Evolutionary conservation across 2,888 invertebrate species (phyloP).

Genomic region (Cheilosia pagana): DNA sequence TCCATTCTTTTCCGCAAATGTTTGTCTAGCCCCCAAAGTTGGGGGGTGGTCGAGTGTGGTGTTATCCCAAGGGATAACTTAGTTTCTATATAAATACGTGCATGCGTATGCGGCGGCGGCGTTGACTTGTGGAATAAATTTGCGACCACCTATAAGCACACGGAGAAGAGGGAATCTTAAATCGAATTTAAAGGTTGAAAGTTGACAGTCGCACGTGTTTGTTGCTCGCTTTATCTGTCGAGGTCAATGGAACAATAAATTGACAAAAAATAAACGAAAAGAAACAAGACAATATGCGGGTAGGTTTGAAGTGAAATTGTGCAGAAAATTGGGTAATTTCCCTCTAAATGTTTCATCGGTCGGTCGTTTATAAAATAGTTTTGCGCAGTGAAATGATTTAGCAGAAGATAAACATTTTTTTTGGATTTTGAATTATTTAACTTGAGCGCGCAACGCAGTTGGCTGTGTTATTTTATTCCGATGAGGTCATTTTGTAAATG

Average conservation of each 20-base stretch:
- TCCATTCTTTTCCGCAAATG: slow-evolving; percentile 17
- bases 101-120: slow-evolving; percentile 18
- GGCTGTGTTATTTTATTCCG: neutral
- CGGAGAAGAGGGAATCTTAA: neutral
- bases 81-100: too few relatives aligned
- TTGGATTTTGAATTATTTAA: slow-evolving; percentile 21
- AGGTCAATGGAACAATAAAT: slow-evolving; percentile 53
- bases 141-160: slow-evolving; percentile 1
- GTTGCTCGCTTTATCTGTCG: neutral
- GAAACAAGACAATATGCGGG: neutral
- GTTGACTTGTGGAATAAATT: slow-evolving; percentile 45
- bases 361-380: slow-evolving; percentile 17
- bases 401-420: slow-evolving; percentile 35
- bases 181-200: slow-evolving; percentile 36
- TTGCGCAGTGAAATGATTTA: slow-evolving; percentile 39
- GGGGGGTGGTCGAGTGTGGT: neutral
- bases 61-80: slow-evolving; percentile 24
- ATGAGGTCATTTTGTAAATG: slow-evolving; percentile 5
- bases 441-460: slow-evolving; percentile 10
- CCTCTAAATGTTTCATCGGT: slow-evolving; percentile 12
- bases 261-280: slow-evolving; percentile 14
- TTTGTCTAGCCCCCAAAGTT: slow-evolving; percentile 37
- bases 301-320: slow-evolving; percentile 47
- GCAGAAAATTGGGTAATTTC: slow-evolving; percentile 63
- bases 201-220: slow-evolving; percentile 30